These are phyloP conservation scores for Tachyglossus aculeatus DNA, from an alignment of 2,797 vertebrate genomes.

Conservation along the genomic window DNA sequence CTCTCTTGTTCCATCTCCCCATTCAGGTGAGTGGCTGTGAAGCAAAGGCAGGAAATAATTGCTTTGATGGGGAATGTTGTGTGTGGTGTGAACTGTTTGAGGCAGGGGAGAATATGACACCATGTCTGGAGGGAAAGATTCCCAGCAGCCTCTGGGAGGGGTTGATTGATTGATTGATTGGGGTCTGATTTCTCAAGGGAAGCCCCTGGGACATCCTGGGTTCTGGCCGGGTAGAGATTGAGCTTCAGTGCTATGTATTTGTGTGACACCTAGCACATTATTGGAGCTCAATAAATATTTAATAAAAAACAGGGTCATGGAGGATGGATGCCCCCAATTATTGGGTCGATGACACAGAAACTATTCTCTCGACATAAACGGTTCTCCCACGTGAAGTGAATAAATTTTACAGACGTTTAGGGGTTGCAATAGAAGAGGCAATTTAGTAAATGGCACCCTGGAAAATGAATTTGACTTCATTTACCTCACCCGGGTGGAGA, in stretches of 20 bases:
- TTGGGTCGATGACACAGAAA: conserved; percentile 32
- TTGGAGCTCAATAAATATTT: background rate
- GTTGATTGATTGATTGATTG: no score
- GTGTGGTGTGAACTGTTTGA: background rate
- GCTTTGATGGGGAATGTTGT: background rate
- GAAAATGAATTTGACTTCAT: conserved; percentile 26
- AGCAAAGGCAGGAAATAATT: background rate
- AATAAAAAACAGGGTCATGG: conserved; percentile 2
- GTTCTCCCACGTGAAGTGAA: conserved; percentile 14
- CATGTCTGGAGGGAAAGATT: background rate
- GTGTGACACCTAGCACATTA: background rate
- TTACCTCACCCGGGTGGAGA: background rate
- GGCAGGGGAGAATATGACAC: background rate
- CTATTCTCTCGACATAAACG: conserved; percentile 15
- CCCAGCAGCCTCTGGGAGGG: background rate
- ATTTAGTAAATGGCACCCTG: conserved; percentile 33
- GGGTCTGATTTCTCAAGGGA: no score
- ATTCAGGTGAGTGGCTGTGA: background rate
- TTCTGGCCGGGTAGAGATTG: background rate
- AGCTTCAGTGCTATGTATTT: background rate
- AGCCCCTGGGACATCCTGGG: no score
- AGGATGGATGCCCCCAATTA: background rate
- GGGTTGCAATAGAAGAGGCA: conserved; percentile 18
- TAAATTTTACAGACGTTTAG: background rate
- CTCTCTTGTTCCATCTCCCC: background rate